Evolutionary conservation across 2,888 invertebrate genomes (phyloP).

Genomic region (Erpobdella octoculata): DNA sequence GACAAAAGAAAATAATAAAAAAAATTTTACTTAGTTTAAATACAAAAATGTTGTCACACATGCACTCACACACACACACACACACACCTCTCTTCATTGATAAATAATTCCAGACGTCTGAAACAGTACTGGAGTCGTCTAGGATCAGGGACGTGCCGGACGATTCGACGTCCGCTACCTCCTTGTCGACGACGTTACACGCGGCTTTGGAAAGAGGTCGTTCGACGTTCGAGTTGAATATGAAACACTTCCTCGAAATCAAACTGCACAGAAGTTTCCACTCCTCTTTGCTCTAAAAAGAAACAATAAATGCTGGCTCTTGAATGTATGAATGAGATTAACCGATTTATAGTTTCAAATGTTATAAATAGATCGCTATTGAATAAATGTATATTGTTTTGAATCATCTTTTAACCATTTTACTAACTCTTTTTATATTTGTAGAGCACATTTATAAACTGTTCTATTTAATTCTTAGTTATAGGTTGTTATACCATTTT

Average conservation of each 20-base stretch:
- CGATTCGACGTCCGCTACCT: not conserved
- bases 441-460: too few species aligned
- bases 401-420: not conserved
- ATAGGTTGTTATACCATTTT: too few species aligned
- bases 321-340: too few species aligned
- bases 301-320: too few species aligned
- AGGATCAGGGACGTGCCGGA: conserved; percentile 18
- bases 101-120: conserved; percentile 13
- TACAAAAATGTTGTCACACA: not conserved
- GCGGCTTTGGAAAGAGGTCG: not conserved
- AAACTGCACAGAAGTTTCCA: conserved; percentile 17
- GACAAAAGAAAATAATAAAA: not conserved
- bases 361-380: too few species aligned
- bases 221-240: not conserved
- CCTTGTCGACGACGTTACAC: not conserved
- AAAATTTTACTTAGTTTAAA: not conserved
- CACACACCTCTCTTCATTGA: conserved; percentile 13
- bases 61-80: not conserved
- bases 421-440: not conserved
- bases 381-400: not conserved
- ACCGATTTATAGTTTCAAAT: too few species aligned
- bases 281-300: conserved; percentile 15
- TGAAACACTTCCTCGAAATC: conserved; percentile 3
- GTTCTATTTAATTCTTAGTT: too few species aligned
- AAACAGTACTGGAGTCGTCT: not conserved